Conservation (phyloP, 2,888 invertebrate genomes). For the Cantharis rufa region DNA sequence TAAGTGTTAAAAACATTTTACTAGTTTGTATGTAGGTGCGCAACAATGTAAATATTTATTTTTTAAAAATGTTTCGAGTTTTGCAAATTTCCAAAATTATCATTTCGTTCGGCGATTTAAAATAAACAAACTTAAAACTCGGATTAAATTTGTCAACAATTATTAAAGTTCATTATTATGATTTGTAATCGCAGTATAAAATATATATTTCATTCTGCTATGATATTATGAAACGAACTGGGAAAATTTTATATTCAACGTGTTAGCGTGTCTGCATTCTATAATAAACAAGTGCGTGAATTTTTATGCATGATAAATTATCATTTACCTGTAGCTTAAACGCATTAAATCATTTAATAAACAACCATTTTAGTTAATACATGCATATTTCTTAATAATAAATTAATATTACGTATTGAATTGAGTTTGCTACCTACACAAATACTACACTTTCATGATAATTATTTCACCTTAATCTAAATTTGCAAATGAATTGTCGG, state of each 20-base stretch:
- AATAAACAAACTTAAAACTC: too few species aligned
- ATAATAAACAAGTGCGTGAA: constrained; percentile 9
- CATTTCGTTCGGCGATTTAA: too few species aligned
- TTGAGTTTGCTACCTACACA: constrained; percentile 31
- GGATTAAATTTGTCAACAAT: too few species aligned
- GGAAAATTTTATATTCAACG: not conserved
- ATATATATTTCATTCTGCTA: not conserved
- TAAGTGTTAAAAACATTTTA: not conserved
- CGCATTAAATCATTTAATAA: constrained; percentile 17
- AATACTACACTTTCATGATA: constrained; percentile 24
- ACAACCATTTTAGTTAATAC: constrained; percentile 18
- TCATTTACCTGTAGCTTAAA: constrained; percentile 6
- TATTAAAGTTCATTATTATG: not conserved
- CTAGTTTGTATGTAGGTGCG: not conserved
- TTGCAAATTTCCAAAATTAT: not conserved
- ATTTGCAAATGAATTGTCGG: constrained; percentile 8
- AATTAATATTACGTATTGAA: constrained; percentile 30
- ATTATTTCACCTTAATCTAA: constrained; percentile 18
- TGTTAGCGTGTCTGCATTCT: constrained; percentile 1
- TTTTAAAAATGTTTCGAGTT: not conserved
- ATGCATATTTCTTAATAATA: constrained; percentile 29
- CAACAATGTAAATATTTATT: not conserved
- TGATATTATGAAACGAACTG: not conserved
- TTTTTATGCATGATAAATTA: constrained; percentile 7
- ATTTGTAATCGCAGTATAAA: not conserved